Percentiles rank a stretch among this genome's conserved stretches.
Conservation (phyloP, 2,888 invertebrate species). For the Volucella zonaria region DNA sequence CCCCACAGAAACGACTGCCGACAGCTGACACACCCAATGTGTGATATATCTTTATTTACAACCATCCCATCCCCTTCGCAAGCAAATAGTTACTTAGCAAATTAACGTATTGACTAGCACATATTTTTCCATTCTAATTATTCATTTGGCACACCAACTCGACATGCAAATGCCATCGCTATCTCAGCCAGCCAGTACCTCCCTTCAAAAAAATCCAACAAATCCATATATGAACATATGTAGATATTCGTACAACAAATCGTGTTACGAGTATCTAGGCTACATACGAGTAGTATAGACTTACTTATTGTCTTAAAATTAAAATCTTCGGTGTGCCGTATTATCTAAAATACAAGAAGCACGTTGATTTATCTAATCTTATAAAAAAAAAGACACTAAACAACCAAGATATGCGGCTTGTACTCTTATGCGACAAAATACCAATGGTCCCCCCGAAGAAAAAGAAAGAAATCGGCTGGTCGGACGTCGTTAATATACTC, state of each 20-base stretch:
- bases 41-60: conserved; percentile 12
- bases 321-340: background rate
- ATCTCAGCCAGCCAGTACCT: background rate
- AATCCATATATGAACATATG: background rate
- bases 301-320: too few species aligned
- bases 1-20: conserved; percentile 1
- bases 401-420: background rate
- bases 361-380: conserved; percentile 56
- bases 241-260: conserved; percentile 22
- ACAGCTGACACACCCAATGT: conserved; percentile 53
- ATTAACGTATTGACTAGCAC: conserved; percentile 29
- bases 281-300: background rate
- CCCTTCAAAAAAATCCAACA: background rate
- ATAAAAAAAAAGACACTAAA: conserved; percentile 20
- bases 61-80: conserved; percentile 14
- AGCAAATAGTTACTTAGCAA: conserved; percentile 36
- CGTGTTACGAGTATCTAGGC: background rate
- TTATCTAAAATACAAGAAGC: conserved; percentile 36
- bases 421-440: conserved; percentile 4
- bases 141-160: conserved; percentile 24
- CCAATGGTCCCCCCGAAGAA: background rate
- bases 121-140: conserved; percentile 22
- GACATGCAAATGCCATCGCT: conserved; percentile 16
- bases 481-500: conserved; percentile 38
- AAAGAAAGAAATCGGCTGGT: conserved; percentile 12